Conservation (phyloP, 2,113 vertebrate species). For the Heloderma charlesbogerti region DNA sequence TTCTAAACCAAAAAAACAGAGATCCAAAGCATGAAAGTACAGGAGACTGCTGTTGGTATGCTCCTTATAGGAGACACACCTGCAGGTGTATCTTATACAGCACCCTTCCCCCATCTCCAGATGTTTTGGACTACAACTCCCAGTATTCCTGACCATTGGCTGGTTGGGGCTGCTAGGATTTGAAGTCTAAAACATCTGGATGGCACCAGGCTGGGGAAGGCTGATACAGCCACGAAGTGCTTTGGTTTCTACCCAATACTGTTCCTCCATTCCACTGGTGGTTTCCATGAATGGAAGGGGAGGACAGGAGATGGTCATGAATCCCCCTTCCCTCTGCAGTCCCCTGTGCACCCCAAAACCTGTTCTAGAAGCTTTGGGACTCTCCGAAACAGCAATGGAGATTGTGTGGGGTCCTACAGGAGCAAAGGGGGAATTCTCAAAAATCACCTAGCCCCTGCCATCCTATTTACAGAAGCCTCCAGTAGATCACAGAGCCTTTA, state of each 20-base stretch:
- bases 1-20: slow-evolving; percentile 13
- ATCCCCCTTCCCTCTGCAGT: background rate
- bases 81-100: background rate
- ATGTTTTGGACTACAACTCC: no score
- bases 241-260: background rate
- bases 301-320: background rate
- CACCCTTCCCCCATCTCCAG: background rate
- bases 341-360: background rate
- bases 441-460: background rate
- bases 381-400: background rate
- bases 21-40: background rate
- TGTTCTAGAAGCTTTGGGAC: background rate
- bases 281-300: background rate
- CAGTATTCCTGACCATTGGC: no score
- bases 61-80: background rate
- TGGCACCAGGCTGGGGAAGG: no score
- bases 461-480: background rate
- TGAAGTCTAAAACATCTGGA: no score
- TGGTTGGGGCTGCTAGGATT: background rate
- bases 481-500: background rate
- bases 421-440: background rate
- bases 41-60: background rate
- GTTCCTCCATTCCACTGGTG: background rate
- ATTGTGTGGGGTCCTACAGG: background rate
- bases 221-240: background rate